Base-by-base conservation (phyloP, 2,888 invertebrate species). In the Plebejus anna region DNA sequence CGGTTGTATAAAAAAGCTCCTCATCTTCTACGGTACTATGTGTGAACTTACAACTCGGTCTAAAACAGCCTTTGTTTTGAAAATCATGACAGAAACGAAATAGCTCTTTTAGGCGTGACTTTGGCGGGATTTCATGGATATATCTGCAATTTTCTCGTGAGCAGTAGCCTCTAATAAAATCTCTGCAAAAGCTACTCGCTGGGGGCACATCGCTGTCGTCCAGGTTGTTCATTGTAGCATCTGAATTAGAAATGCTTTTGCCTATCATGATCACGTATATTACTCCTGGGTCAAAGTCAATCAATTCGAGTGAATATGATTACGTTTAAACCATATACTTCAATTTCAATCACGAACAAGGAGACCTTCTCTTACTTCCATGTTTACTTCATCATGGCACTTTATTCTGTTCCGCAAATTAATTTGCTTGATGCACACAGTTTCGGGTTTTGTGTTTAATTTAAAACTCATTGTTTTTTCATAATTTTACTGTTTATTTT, bases 11-110 rank as follows among this genome's bases (percentile, higher is more conserved):
- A 84, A 96, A 96, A 79, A 94, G 94, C 79, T 96, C 96, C 86
- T 96, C 96, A 75, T 96, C 96, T 83, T 96, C 96, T 75, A 95
- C 89, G 6, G 95, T 94, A 82, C 96, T 95, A 86, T 97, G 97
- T 76, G 96, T 90, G 86, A 96, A 97, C 82, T 95, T 95, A 85
- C 96, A 96, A 81, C 95, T 95, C 11, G 89, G 86, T 82, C 95
- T 92, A 77, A 96, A 94, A 79, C 94, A 94, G 80, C 96, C 96
- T 84, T 96, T 96, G 86, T 97, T 97, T 89, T 96, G 96, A 84
- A 87, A 95, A 82, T 95, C 95, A 82, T 95, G 95, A 82, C 95
- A 95, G 82, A 95, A 95, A 61, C 92, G 88, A 82, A 94, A 91
- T 55, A 93, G 83, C 61, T 92, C 92, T 78, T 91, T 91, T 11